These are phyloP conservation scores for Tetrax tetrax DNA, from an alignment of 2,113 vertebrate genomes.

Conservation along the genomic window DNA sequence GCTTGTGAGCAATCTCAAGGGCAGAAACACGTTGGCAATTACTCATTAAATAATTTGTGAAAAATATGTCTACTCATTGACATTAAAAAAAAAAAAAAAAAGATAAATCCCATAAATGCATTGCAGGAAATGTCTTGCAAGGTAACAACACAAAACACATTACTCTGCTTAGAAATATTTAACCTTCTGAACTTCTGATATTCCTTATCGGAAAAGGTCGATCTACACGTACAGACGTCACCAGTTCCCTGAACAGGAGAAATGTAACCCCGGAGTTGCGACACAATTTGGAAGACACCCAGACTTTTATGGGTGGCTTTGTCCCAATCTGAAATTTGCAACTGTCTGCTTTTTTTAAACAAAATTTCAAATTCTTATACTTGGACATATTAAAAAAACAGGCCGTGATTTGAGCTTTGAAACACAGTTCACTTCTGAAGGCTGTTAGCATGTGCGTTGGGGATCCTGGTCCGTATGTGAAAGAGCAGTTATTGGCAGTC, in stretches of 20 bases:
- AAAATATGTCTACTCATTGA: constrained; percentile 22
- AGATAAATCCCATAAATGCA: not conserved
- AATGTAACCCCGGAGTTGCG: not conserved
- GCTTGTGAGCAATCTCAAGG: not conserved
- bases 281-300: not conserved
- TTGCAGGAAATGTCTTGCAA: not conserved
- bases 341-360: not conserved
- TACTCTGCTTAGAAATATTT: not conserved
- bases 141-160: not conserved
- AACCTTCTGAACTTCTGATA: not conserved
- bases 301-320: not conserved
- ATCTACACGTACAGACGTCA: not conserved
- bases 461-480: not conserved
- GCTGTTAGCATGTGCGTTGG: not conserved
- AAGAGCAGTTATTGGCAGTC: not conserved
- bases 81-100: not conserved
- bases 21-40: not conserved
- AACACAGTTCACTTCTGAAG: not conserved
- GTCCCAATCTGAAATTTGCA: not conserved
- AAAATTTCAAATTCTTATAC: not conserved
- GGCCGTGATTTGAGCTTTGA: not conserved
- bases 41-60: constrained; percentile 27
- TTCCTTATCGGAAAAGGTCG: not conserved
- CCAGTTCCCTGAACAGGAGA: not conserved
- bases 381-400: not conserved